phyloP scores from a whole-genome alignment of 2,888 invertebrate genomes.

The Autographa gamma region DNA sequence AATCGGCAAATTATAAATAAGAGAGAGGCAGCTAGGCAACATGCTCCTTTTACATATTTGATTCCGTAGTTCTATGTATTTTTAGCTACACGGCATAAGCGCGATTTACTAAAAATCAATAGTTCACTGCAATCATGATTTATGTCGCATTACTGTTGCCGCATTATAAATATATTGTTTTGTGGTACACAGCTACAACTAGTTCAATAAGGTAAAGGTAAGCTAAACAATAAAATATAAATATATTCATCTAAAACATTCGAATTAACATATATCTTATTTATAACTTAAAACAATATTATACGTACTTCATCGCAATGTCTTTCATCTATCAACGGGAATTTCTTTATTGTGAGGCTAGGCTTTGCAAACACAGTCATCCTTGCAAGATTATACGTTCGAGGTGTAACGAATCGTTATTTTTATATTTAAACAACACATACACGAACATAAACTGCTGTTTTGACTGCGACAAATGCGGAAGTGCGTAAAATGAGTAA shows the following conservation, averaged over 20 bases:
- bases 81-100: conserved; percentile 29
- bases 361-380: conserved; percentile 96
- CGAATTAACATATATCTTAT: not conserved
- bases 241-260: conserved; percentile 14
- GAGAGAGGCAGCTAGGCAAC: conserved; percentile 18
- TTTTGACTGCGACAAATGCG: conserved; percentile 50
- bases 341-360: conserved; percentile 91
- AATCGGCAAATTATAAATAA: not conserved
- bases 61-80: conserved; percentile 25
- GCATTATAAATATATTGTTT: conserved; percentile 24
- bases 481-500: conserved; percentile 53
- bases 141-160: conserved; percentile 25
- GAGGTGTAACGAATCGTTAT: conserved; percentile 29
- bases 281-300: conserved; percentile 11
- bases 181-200: conserved; percentile 18
- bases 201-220: not conserved
- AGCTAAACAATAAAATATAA: not conserved
- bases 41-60: conserved; percentile 11
- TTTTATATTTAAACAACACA: conserved; percentile 32
- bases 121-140: conserved; percentile 36
- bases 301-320: conserved; percentile 74
- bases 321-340: conserved; percentile 90
- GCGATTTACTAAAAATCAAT: conserved; percentile 49
- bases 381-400: conserved; percentile 20
- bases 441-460: conserved; percentile 35